Percentiles rank a stretch among this genome's conserved stretches.
phyloP scores from a whole-genome alignment of 2,797 vertebrate species.

The Chiloscyllium punctatum region DNA sequence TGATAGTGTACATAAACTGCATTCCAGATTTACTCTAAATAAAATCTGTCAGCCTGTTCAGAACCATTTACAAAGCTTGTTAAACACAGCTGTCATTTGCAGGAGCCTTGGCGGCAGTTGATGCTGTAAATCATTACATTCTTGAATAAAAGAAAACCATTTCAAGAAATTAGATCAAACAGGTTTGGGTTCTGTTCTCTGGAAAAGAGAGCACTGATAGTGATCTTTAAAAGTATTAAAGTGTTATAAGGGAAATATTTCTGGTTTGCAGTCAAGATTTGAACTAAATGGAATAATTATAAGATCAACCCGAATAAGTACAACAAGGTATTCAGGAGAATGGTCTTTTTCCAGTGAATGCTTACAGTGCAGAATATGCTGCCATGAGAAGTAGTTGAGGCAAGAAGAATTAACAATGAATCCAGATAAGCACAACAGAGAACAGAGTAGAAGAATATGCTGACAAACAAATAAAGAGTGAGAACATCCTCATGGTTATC shows the following conservation, averaged over 20 bases:
- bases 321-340: neutral
- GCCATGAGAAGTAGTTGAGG: neutral
- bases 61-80: slow-evolving; percentile 2
- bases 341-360: neutral
- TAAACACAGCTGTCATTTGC: neutral
- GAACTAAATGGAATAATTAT: neutral
- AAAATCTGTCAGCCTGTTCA: neutral
- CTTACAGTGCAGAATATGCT: neutral
- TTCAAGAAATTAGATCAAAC: neutral
- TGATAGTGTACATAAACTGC: neutral
- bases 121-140: neutral
- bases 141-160: neutral
- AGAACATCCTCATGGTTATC: neutral
- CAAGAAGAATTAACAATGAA: neutral
- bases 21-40: neutral
- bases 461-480: neutral
- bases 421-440: neutral
- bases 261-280: neutral
- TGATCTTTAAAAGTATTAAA: neutral
- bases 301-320: neutral
- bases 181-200: neutral
- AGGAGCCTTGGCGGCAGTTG: neutral
- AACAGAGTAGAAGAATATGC: neutral
- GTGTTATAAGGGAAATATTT: neutral
- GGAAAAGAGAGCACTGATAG: neutral